Evolutionary conservation across 2,888 invertebrate genomes (phyloP), one percentile per base, ranked within the genome.

Genomic region (Drosophila conformis): DNA sequence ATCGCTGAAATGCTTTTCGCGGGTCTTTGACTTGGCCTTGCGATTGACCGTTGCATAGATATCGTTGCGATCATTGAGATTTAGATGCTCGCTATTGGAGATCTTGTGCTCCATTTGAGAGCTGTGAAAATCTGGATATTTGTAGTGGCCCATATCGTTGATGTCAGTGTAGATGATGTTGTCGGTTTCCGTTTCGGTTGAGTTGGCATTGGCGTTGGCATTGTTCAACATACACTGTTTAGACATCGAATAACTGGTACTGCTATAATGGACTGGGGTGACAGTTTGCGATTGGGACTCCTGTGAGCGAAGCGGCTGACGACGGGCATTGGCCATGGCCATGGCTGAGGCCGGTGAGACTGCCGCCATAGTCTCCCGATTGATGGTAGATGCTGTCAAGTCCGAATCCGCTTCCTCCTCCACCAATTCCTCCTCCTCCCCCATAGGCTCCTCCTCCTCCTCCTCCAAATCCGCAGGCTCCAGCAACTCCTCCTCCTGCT

Each of bases 331-430:
- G 91, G 69, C 89, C 90, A 82, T 87, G 87, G 80, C 87, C 88
- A 83, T 82, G 78, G 78, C 87, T 81, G 82, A 82, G 82, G 82
- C 88, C 84, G 86, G 78, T 77, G 84, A 87, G 78, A 80, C 91
- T 87, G 82, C 90, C 83, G 69, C 89, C 92, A 91, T 92, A 93
- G 83, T 93, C 93, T 91, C 94, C 93, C 93, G 94, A 93, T 92
- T 94, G 94, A 90, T 94, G 93, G 94, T 94, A 90, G 94, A 94
- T 92, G 93, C 93, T 91, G 92, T 93, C 93, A 93, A 93, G 91
- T 93, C 93, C 93, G 93, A 93, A 91, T 93, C 93, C 93, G 83
- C 92, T 92, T 91, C 92, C 91, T 91, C 93, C 89, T 90, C 93
- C 82, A 83, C 92, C 86, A 92, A 91, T 88, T 91, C 92, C 91